phyloP scores from a whole-genome alignment of 2,888 invertebrate genomes.

The Elysia crispata region DNA sequence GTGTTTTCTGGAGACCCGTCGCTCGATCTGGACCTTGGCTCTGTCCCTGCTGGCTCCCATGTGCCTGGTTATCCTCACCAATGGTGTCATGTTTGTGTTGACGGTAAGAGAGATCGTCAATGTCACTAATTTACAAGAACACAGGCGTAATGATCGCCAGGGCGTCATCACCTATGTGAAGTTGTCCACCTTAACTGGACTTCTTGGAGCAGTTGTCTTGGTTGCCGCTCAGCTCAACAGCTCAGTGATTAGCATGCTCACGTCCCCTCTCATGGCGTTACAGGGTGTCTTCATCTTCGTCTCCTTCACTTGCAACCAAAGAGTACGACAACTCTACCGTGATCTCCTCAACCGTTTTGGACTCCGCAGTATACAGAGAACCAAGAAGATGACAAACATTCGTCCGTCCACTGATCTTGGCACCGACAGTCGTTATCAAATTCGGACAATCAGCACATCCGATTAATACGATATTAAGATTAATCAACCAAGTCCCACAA shows the following conservation, averaged over 20 bases:
- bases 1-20: conserved; percentile 42
- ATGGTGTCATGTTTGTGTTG: conserved; percentile 50
- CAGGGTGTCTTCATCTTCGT: conserved; percentile 55
- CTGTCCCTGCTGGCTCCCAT: conserved; percentile 44
- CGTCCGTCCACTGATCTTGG: too few relatives aligned
- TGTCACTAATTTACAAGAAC: conserved; percentile 39
- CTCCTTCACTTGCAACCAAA: conserved; percentile 52
- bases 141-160: not conserved
- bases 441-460: too few relatives aligned
- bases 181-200: conserved; percentile 55
- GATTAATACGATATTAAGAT: too few relatives aligned
- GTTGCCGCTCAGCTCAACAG: conserved; percentile 32
- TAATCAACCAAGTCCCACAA: too few relatives aligned
- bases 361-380: too few relatives aligned
- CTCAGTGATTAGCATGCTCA: not conserved
- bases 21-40: not conserved
- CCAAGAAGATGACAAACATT: too few relatives aligned
- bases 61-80: conserved; percentile 44
- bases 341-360: not conserved
- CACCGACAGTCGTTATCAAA: too few relatives aligned
- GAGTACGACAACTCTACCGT: conserved; percentile 48
- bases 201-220: conserved; percentile 51
- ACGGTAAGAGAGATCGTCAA: conserved; percentile 49
- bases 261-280: conserved; percentile 49
- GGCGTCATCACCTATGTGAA: conserved; percentile 51